Conservation (phyloP, 1,140 invertebrate genomes). For the Philotrypesis tridentata region DNA sequence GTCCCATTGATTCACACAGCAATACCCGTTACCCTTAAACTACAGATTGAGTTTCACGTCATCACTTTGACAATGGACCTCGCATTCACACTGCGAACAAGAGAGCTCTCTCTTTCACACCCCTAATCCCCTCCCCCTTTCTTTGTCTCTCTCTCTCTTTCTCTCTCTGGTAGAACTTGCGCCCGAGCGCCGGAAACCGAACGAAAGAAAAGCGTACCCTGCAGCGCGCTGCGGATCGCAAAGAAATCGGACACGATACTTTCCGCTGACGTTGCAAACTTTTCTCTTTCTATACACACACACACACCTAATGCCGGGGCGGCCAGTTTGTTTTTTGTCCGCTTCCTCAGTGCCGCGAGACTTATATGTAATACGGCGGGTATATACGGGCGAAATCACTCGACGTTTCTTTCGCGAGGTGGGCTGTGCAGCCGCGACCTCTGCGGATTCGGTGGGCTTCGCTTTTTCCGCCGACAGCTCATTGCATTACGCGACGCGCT, state of each 20-base stretch:
- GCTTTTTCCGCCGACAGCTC: too few relatives aligned
- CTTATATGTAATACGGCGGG: neutral
- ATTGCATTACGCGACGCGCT: too few relatives aligned
- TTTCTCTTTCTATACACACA: neutral
- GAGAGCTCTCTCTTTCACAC: neutral
- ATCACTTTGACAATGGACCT: neutral
- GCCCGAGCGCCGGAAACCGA: neutral
- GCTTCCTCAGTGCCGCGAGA: neutral
- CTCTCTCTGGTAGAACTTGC: neutral
- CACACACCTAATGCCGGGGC: neutral
- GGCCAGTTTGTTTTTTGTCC: neutral
- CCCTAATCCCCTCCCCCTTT: too few relatives aligned
- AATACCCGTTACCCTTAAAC: too few relatives aligned
- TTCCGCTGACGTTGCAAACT: neutral
- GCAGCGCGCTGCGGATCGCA: neutral
- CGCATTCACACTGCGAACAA: neutral
- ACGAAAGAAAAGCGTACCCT: neutral
- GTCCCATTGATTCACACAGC: too few relatives aligned
- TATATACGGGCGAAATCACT: neutral
- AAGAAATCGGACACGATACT: neutral
- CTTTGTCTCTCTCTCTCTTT: neutral
- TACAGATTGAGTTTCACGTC: neutral
- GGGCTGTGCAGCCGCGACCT: neutral
- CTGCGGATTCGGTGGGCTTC: neutral
- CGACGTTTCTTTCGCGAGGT: neutral